phyloP scores from a whole-genome alignment of 1,140 invertebrate species.

The Drosophila pseudoananassae region DNA sequence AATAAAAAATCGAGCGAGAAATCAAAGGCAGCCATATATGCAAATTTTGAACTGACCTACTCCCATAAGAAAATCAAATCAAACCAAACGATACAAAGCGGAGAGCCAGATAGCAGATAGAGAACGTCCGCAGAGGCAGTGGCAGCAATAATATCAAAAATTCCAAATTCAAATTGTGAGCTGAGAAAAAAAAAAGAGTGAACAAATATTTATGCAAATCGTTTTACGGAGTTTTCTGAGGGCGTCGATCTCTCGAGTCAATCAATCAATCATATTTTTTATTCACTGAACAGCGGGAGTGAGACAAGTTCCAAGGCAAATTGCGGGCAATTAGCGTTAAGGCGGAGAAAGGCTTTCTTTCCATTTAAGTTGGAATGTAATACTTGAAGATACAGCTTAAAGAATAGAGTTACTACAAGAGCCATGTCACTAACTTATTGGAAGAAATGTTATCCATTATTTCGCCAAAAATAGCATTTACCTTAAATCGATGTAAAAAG shows the following conservation, averaged over 20 bases:
- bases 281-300: constrained; percentile 16
- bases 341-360: constrained; percentile 66
- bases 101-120: constrained; percentile 11
- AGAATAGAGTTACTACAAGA: too few relatives aligned
- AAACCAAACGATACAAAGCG: constrained; percentile 44
- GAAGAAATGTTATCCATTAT: too few relatives aligned
- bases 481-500: too few relatives aligned
- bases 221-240: constrained; percentile 12
- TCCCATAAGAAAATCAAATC: constrained; percentile 78
- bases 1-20: constrained; percentile 76
- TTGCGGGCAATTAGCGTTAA: constrained; percentile 70
- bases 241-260: constrained; percentile 49
- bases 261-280: constrained; percentile 59
- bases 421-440: too few relatives aligned
- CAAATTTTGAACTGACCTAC: constrained; percentile 83
- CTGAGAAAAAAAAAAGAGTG: constrained; percentile 13
- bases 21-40: constrained; percentile 76
- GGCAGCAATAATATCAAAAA: constrained; percentile 35
- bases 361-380: constrained; percentile 2
- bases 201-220: constrained; percentile 73
- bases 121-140: constrained; percentile 6
- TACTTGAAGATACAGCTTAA: too few relatives aligned
- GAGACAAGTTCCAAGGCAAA: constrained; percentile 43
- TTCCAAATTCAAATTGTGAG: constrained; percentile 44
- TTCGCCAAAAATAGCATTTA: too few relatives aligned